Evolutionary conservation across 2,888 invertebrate genomes (phyloP), one percentile per base, ranked within the genome.

Genomic region (Cecidostiba fungosa): DNA sequence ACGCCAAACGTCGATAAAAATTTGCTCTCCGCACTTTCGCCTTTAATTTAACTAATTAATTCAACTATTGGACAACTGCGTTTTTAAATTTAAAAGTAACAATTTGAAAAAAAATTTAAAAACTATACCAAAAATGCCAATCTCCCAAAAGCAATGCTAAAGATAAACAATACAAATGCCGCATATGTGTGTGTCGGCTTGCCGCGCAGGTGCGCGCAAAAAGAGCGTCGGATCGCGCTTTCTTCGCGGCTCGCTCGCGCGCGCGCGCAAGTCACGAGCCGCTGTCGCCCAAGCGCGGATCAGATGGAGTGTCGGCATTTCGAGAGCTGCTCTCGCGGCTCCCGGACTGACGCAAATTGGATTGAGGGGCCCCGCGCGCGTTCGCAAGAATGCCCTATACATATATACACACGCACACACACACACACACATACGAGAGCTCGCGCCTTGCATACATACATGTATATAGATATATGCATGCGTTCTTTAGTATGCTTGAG

Each of bases 321-420:
- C 69, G 50, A 32, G 54, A 79, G 70, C 47, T 19, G 54, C 50
- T 78, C 62, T n/a, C 54, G 54, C 69, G 59, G 54, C 78, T 76
- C 43, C 72, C 76, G 50, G 62, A 87, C 85, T 87, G 87, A 87
- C 87, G 87, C 82, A 87, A 87, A 87, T 87, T 87, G 87, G 87
- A 86, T 86, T 84, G 77, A 81, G 74, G 77, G 70, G 54, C 14
- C 72, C 39, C 73, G 47, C 32, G 59, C 26, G n/a, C 39, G 12
- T 47, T 19, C n/a, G 47, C 39, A 39, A 72, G 72, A 72, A 72
- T 72, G n/a, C 43, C 72, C 43, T 72, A 43, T 23, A 23, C 23
- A 72, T 8, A 19, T 6, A 59, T 10, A 29, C 29, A n/a, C 12
- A 26, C 26, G 69, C 26, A 69, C n/a, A 23, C 19, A 36, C 32